Evolutionary conservation across 1,140 invertebrate genomes (phyloP), one percentile per base, ranked within the genome.

Genomic region (Acromyrmex charruanus): DNA sequence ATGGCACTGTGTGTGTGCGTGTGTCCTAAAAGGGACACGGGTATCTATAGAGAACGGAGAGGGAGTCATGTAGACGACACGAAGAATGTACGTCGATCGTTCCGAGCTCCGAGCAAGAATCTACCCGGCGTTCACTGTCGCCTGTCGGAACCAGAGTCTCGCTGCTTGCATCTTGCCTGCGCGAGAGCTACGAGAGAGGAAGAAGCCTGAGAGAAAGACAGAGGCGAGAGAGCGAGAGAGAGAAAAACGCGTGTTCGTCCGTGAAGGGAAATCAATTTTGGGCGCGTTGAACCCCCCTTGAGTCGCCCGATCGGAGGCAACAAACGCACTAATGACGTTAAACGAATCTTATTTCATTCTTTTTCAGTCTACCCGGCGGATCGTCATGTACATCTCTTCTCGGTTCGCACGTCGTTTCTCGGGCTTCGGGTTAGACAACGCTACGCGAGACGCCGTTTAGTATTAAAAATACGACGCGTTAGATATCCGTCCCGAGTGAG

Each of bases 181-280:
- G n/a, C 25, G 21, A 44, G 39, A 44, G 39, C 9, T 44, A 4
- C 18, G n/a, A 58, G 53, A 51, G 18, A 31, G 28, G 7, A 18
- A 18, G 21, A 59, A n/a, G 49, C 35, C 9, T 4, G 49, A 31
- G 44, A 44, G 18, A 49, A n/a, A 49, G 18, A 79, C 28, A 53
- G 59, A 58, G 25, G 55, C 16, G 6, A 1, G 53, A 51, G 18
- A 31, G 18, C 2, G 12, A n/a, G 21, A 44, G 35, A 7, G 18
- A 55, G 28, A 61, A 35, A 74, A 31, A 59, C 69, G 55, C 51
- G 49, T 72, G 53, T 49, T 74, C 55, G 68, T 28, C 25, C 55
- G 14, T 49, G 66, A 44, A 59, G 80, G 72, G 55, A 74, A 49
- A 84, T 84, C 53, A 74, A 84, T 84, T 74, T 72, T 58, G 66